Base-by-base conservation (phyloP, 2,888 invertebrate species). In the Zele albiditarsus region DNA sequence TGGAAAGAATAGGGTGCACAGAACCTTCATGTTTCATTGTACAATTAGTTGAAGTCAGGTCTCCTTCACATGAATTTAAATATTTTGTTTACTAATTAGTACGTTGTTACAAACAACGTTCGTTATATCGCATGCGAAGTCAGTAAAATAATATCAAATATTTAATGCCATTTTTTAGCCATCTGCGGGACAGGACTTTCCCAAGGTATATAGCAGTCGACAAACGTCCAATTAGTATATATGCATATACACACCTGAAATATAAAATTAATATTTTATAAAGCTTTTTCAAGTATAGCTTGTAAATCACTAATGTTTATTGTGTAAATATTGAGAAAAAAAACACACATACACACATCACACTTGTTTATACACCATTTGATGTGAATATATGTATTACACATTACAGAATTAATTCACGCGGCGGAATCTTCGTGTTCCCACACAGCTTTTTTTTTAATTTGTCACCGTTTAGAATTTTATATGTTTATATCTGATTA, bases 121-220 rank as follows among this genome's bases (percentile, higher is more conserved):
- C 58, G 53, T 42, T 62, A 25, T 46, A 25, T 38, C 12, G 53
- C 53, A 49, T 71, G 20, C 62, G 60, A 46, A 67, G 42, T 58
- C 25, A 66, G 70, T 71, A 42, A 62, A 78, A 79, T 79, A 79
- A 80, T 77, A 68, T 72, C 58, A 71, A 77, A 78, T 81, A 71
- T 85, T 84, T 83, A 83, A 86, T 89, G 85, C 85, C 87, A 84
- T 90, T 89, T 46, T 53, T 89, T 90, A 96, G 96, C 95, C 95
- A 95, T 92, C 95, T 96, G 90, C 94, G 95, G 94, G 96, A 96
- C 93, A 93, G 96, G 95, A 96, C 96, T 84, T 96, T 96, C 91
- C 95, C 96, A 93, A 96, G 96, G 96, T 95, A 95, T 93, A 90
- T 82, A 81, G 74, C 42, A 28, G 53, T 20, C 20, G 20, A 20